Evolutionary conservation across 2,888 invertebrate species (phyloP), one percentile per base, ranked within the genome.

Genomic region (Elaeidobius kamerunicus): DNA sequence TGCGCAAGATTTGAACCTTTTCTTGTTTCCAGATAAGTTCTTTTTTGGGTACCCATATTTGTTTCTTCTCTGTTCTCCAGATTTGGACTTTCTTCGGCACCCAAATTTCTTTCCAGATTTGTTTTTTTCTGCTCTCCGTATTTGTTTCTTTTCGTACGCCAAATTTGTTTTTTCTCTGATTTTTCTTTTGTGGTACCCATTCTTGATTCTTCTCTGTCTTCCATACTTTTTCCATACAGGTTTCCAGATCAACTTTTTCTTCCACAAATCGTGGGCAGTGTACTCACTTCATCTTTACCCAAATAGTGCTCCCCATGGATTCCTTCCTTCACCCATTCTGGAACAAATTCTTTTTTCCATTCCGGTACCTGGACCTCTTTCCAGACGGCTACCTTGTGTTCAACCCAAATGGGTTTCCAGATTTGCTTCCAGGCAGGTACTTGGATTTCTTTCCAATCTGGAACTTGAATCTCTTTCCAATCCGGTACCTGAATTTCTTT

Each of bases 261-360:
- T 88, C 88, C 88, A 88, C 27, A 88, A 71, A 70, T 88, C 89
- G 63, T 89, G 89, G 34, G 87, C 86, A 15, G 86, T 88, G 65
- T 88, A 88, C 67, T 88, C 85, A 84, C 85, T 86, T 83, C 81
- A 74, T 88, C 89, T 65, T 85, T 88, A n/a, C 88, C 88, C 61
- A 86, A 76, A 65, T 81, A 85, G 68, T 89, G 88, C 66, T 87
- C 86, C 14, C 88, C 88, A 1, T 87, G 88, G 53, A 89, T 81
- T 44, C 86, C 87, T 43, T 86, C 81, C 70, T 89, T 89, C 30
- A 88, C 78, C 81, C 86, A 84, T 63, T 86, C 82, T 1, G 86
- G 86, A 16, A 84, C 78, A 79, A 81, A 86, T 16, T 82, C 73
- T 69, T 86, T 82, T 62, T 84, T 84, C 85, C 85, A 82, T 59